A percentile compares a stretch with the other conserved stretches of the same genome.
These are phyloP conservation scores for Lophius americanus DNA, from an alignment of 2,797 vertebrate species.

Conservation along the genomic window DNA sequence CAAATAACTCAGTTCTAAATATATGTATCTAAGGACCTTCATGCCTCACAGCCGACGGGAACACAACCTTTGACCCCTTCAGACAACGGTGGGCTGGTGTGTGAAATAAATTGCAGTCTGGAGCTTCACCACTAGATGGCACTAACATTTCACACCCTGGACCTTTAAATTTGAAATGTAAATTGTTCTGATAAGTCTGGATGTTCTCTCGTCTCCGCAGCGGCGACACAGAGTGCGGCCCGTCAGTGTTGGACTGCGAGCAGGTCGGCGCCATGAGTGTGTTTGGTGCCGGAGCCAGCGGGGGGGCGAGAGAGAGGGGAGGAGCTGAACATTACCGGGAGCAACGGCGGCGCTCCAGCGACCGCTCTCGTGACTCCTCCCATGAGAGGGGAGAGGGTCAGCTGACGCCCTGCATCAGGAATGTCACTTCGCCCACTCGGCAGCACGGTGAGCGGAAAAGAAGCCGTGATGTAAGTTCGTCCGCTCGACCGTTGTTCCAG, in stretches of 20 bases:
- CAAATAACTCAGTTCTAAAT: too few species aligned
- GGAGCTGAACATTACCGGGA: slow-evolving; percentile 63
- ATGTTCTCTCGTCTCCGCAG: slow-evolving; percentile 19
- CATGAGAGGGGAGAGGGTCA: slow-evolving; percentile 93
- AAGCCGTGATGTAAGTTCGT: neutral
- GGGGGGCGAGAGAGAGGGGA: slow-evolving; percentile 69
- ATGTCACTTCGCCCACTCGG: slow-evolving; percentile 95
- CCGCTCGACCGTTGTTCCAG: neutral
- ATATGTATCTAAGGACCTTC: too few species aligned
- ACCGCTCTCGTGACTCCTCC: slow-evolving; percentile 95
- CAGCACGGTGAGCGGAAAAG: slow-evolving; percentile 81
- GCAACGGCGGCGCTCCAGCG: slow-evolving; percentile 88
- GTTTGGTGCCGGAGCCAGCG: slow-evolving; percentile 72
- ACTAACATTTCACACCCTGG: too few species aligned
- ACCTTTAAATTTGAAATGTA: too few species aligned
- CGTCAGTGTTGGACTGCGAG: slow-evolving; percentile 81
- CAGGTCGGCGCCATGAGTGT: slow-evolving; percentile 87
- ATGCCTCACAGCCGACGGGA: too few species aligned
- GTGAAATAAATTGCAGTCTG: too few species aligned
- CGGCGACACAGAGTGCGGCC: slow-evolving; percentile 84
- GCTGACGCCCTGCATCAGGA: slow-evolving; percentile 97
- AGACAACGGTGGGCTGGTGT: too few species aligned
- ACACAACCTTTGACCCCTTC: too few species aligned
- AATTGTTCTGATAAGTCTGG: too few species aligned
- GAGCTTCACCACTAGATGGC: too few species aligned